Conservation (phyloP, 2,888 invertebrate species). For the Minunthozetes semirufus region DNA sequence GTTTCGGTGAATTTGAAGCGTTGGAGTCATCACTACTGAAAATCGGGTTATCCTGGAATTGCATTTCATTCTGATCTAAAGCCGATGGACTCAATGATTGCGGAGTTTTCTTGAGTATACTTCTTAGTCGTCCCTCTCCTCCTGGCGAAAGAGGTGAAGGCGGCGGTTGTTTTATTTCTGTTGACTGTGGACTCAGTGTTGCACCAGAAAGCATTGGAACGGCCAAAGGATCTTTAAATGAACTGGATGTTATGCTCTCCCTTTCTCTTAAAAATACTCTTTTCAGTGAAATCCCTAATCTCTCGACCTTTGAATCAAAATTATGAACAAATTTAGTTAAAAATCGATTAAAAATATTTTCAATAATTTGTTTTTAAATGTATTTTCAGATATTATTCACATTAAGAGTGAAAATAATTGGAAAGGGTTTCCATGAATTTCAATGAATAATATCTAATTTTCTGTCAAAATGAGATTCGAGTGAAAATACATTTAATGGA, state of each 20-base stretch:
- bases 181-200: background rate
- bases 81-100: conserved; percentile 3
- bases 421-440: background rate
- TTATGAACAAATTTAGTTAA: background rate
- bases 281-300: conserved; percentile 34
- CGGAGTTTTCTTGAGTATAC: conserved; percentile 41
- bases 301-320: conserved; percentile 17
- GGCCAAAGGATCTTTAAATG: background rate
- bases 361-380: background rate
- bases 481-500: background rate
- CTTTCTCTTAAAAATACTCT: conserved; percentile 40
- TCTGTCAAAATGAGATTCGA: background rate
- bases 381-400: background rate
- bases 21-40: conserved; percentile 7
- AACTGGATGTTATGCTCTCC: conserved; percentile 36
- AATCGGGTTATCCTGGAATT: background rate
- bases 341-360: background rate
- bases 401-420: background rate
- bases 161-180: conserved; percentile 36
- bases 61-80: conserved; percentile 13
- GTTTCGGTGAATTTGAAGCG: conserved; percentile 14
- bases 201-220: background rate
- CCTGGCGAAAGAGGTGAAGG: conserved; percentile 39
- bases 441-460: background rate
- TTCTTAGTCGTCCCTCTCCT: conserved; percentile 40